Conservation (phyloP, 2,888 invertebrate genomes). For the Drosophila koepferae region DNA sequence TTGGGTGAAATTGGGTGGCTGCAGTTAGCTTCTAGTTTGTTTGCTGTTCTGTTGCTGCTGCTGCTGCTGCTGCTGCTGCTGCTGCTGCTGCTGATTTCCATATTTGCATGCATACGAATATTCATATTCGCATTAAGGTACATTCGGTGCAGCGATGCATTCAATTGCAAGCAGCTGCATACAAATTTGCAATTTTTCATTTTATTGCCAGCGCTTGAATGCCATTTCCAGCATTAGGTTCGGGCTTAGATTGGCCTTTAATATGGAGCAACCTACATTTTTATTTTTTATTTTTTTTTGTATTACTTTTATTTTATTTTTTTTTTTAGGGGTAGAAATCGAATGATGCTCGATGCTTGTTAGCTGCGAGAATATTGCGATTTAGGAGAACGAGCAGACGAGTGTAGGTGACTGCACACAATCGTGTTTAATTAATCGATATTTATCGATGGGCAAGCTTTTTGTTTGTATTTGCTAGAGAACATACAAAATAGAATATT, state of each 20-base stretch:
- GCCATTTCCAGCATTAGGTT: constrained; percentile 1
- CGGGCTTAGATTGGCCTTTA: constrained; percentile 8
- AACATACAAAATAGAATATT: not conserved
- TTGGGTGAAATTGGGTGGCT: not conserved
- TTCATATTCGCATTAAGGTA: constrained; percentile 47
- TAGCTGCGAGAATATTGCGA: too few relatives aligned
- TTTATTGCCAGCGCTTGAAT: constrained; percentile 17
- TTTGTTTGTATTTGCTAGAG: not conserved
- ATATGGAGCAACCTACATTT: not conserved
- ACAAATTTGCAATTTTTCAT: constrained; percentile 46
- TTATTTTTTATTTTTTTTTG: not conserved
- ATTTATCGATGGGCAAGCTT: not conserved
- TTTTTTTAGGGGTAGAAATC: not conserved
- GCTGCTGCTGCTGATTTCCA: constrained; percentile 37
- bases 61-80: constrained; percentile 6
- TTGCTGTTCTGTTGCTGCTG: constrained; percentile 3
- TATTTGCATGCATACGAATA: constrained; percentile 44
- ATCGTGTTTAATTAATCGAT: not conserved
- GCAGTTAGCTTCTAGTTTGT: constrained; percentile 2
- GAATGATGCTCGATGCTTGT: not conserved
- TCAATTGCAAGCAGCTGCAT: constrained; percentile 48
- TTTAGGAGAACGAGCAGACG: too few relatives aligned
- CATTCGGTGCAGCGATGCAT: constrained; percentile 55
- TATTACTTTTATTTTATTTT: not conserved
- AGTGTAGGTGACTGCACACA: too few relatives aligned